phyloP scores from a whole-genome alignment of 2,113 vertebrate genomes.

The Melanerpes formicivorus region DNA sequence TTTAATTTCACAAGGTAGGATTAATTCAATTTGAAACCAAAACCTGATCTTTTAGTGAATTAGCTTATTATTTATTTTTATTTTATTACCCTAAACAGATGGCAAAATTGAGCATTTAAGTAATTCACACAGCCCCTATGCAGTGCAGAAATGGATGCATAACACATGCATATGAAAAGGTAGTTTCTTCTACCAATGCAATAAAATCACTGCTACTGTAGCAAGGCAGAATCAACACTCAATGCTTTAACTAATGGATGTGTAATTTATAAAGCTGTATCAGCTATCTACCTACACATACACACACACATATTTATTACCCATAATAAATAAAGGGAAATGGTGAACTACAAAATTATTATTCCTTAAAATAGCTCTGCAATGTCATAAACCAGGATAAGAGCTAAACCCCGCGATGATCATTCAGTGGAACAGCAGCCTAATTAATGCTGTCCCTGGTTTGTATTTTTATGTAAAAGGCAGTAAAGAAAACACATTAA shows the following conservation, averaged over 20 bases:
- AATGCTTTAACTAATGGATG: not conserved
- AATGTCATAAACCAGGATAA: not conserved
- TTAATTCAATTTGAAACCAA: not conserved
- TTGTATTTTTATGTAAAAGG: not conserved
- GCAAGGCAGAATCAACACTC: not conserved
- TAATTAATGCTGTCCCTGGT: not conserved
- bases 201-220: not conserved
- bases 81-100: not conserved
- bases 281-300: not conserved
- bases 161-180: not conserved
- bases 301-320: fast-evolving
- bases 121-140: not conserved
- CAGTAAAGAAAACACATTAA: not conserved
- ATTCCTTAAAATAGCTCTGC: not conserved
- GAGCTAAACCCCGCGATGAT: not conserved
- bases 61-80: not conserved
- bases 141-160: not conserved
- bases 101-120: not conserved
- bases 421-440: not conserved
- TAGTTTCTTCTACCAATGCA: not conserved
- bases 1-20: not conserved
- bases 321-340: not conserved
- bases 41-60: not conserved
- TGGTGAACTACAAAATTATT: not conserved
- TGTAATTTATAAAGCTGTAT: not conserved